phyloP scores from a whole-genome alignment of 2,113 vertebrate genomes.

The Dicrurus megarhynchus region DNA sequence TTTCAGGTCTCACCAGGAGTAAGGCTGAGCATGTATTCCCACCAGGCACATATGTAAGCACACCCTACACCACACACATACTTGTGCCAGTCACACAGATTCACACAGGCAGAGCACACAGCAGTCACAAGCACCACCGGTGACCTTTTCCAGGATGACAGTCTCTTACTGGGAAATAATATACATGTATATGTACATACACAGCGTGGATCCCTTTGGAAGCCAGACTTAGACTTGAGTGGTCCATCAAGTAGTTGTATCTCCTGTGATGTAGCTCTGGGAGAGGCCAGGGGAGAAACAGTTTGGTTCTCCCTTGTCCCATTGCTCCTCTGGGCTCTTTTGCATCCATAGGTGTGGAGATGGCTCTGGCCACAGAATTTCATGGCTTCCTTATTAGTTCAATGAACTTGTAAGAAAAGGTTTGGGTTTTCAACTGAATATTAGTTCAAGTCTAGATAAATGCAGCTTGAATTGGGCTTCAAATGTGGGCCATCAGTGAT shows the following conservation, averaged over 20 bases:
- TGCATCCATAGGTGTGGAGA: background rate
- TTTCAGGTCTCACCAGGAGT: background rate
- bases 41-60: background rate
- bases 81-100: background rate
- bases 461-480: background rate
- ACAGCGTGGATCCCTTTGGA: background rate
- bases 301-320: background rate
- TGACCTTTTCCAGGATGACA: background rate
- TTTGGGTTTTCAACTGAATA: background rate
- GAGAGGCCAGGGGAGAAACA: background rate
- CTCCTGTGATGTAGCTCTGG: background rate
- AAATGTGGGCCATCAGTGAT: background rate
- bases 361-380: background rate
- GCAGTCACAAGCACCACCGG: background rate
- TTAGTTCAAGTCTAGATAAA: background rate
- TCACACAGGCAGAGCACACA: background rate
- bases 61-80: background rate
- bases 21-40: background rate
- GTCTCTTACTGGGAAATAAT: background rate
- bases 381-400: background rate
- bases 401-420: background rate
- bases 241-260: too few relatives aligned
- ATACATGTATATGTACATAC: fast-evolving
- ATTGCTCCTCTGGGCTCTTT: background rate
- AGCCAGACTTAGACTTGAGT: background rate